These are phyloP conservation scores for Stichodactyla helianthus DNA, from an alignment of 64 coral and sea anemone genomes.

Conservation along the genomic window DNA sequence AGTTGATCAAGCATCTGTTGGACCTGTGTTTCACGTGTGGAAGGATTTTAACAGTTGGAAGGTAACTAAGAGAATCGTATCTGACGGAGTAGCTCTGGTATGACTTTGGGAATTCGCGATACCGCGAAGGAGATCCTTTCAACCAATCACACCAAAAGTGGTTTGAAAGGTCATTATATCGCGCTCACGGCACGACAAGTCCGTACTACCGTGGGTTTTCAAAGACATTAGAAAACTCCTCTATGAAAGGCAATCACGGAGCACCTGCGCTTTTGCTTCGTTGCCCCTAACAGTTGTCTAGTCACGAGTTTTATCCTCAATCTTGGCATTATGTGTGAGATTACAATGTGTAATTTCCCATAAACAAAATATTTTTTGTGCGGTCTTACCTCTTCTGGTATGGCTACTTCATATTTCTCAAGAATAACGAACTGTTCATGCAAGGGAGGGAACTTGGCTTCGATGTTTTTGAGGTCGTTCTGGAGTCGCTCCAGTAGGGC, in stretches of 20 bases:
- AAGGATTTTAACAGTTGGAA: neutral
- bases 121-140: too few species aligned
- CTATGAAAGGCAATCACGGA: too few species aligned
- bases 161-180: too few species aligned
- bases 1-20: conserved; percentile 91
- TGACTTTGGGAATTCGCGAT: too few species aligned
- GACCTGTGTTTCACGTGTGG: conserved; percentile 34
- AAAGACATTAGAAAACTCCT: too few species aligned
- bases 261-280: too few species aligned
- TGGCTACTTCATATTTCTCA: conserved; percentile 98
- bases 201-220: neutral
- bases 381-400: conserved; percentile 78
- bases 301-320: too few species aligned
- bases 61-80: neutral
- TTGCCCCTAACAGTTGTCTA: too few species aligned
- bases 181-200: too few species aligned
- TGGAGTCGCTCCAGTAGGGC: conserved; percentile 83
- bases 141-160: too few species aligned
- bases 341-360: too few species aligned
- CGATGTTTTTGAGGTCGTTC: conserved; percentile 86
- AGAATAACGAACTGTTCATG: conserved; percentile 97
- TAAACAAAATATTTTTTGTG: neutral
- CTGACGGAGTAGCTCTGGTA: neutral
- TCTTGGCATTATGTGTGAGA: too few species aligned
- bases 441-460: conserved; percentile 91